Percentiles rank a stretch among this genome's conserved stretches.
Evolutionary conservation across 2,888 invertebrate species (phyloP).

Genomic region (Andrena flavipes): DNA sequence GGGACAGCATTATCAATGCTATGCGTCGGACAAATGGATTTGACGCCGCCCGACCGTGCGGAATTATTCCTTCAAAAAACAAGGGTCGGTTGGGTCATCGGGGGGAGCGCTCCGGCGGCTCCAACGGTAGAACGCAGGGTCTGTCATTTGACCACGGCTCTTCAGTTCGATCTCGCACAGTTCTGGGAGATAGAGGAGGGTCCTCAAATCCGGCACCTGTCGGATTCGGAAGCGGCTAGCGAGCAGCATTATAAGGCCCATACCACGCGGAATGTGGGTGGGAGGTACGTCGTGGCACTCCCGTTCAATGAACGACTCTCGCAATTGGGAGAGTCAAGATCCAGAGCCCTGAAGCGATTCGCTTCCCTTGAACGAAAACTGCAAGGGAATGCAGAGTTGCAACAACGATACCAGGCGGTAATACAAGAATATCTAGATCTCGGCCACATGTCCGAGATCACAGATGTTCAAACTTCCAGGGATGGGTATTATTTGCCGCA

Average conservation of each 20-base stretch:
- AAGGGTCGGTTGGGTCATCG: conserved; percentile 1
- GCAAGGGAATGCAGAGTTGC: background rate
- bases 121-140: background rate
- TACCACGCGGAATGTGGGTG: background rate
- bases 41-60: background rate
- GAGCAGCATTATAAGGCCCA: background rate
- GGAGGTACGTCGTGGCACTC: conserved; percentile 7
- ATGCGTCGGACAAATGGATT: background rate
- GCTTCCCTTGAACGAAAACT: background rate
- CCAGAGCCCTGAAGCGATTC: background rate
- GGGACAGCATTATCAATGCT: background rate
- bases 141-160: background rate
- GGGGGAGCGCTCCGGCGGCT: background rate
- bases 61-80: background rate
- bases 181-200: conserved; percentile 30
- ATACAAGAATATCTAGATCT: conserved; percentile 14
- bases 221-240: too few relatives aligned
- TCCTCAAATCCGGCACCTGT: background rate
- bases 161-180: background rate
- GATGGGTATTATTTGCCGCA: too few relatives aligned
- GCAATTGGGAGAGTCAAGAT: background rate
- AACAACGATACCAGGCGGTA: background rate
- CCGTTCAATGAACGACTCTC: background rate
- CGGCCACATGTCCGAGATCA: background rate
- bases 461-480: too few relatives aligned